A percentile compares a stretch with the other conserved stretches of the same genome.
phyloP scores from a whole-genome alignment of 2,113 vertebrate genomes.

The Pandion haliaetus region DNA sequence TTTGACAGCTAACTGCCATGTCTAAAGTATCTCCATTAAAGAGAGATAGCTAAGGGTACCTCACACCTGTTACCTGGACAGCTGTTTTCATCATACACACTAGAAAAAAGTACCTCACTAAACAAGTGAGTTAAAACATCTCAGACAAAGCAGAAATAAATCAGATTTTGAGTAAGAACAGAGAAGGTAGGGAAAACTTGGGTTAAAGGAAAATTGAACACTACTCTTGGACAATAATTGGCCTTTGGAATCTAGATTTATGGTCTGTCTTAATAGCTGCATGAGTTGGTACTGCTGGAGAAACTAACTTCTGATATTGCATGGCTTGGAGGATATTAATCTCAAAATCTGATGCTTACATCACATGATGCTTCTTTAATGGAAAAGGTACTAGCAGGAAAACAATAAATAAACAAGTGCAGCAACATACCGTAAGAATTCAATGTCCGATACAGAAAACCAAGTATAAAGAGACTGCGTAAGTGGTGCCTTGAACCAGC shows the following conservation, averaged over 20 bases:
- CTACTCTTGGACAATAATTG: neutral
- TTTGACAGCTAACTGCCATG: neutral
- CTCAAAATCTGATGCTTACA: neutral
- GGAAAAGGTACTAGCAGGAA: neutral
- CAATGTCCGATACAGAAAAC: neutral
- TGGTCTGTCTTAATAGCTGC: neutral
- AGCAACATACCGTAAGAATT: neutral
- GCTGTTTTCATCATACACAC: neutral
- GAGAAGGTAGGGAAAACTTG: neutral
- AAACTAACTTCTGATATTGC: neutral
- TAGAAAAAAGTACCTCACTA: neutral
- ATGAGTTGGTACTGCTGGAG: neutral
- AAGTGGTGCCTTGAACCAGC: neutral
- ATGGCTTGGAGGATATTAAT: neutral
- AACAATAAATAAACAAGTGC: neutral
- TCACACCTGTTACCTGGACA: neutral
- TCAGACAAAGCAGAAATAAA: neutral
- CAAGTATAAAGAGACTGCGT: neutral
- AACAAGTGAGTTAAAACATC: neutral
- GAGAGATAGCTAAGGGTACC: neutral
- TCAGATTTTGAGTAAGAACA: rapidly evolving
- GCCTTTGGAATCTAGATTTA: neutral
- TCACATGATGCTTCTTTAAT: neutral
- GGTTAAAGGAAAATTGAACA: neutral
- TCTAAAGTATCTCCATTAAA: neutral